These are phyloP conservation scores for Corythucha ciliata DNA, from an alignment of 2,888 invertebrate genomes.

Conservation along the genomic window DNA sequence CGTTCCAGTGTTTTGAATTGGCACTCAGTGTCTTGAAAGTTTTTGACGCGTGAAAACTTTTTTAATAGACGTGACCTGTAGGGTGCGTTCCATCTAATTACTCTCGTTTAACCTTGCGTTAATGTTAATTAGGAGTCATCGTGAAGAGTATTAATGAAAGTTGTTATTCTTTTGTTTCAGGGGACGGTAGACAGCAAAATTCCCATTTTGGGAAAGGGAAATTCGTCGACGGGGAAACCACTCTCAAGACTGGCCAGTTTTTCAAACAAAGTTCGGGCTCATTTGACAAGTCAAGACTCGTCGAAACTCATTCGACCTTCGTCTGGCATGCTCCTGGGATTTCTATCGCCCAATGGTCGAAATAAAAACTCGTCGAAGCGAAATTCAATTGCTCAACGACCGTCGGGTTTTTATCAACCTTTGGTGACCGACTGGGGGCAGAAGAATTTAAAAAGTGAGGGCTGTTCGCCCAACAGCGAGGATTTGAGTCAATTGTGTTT, in stretches of 20 bases:
- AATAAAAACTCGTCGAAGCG: constrained; percentile 23
- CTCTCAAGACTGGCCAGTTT: constrained; percentile 35
- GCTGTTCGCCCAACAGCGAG: constrained; percentile 26
- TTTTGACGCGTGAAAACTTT: no score
- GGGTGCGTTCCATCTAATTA: no score
- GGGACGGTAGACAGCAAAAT: constrained; percentile 37
- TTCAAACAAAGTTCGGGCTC: constrained; percentile 37
- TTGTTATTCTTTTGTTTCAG: constrained; percentile 36
- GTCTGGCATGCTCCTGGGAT: constrained; percentile 25
- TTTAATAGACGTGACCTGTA: no score
- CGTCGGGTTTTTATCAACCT: constrained; percentile 31
- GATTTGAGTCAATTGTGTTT: constrained; percentile 33
- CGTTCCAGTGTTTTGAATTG: no score
- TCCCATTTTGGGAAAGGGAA: constrained; percentile 34
- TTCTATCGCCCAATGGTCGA: constrained; percentile 22
- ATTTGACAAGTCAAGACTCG: constrained; percentile 30
- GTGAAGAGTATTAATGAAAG: no score
- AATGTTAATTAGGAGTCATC: no score
- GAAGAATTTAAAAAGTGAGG: constrained; percentile 21
- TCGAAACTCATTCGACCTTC: constrained; percentile 27
- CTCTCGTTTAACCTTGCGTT: no score
- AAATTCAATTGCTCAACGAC: constrained; percentile 26
- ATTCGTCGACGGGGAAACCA: constrained; percentile 26
- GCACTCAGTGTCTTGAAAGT: no score
- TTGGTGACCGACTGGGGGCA: constrained; percentile 25